These are phyloP conservation scores for Ephestia elutella DNA, from an alignment of 1,140 invertebrate species.

Conservation along the genomic window DNA sequence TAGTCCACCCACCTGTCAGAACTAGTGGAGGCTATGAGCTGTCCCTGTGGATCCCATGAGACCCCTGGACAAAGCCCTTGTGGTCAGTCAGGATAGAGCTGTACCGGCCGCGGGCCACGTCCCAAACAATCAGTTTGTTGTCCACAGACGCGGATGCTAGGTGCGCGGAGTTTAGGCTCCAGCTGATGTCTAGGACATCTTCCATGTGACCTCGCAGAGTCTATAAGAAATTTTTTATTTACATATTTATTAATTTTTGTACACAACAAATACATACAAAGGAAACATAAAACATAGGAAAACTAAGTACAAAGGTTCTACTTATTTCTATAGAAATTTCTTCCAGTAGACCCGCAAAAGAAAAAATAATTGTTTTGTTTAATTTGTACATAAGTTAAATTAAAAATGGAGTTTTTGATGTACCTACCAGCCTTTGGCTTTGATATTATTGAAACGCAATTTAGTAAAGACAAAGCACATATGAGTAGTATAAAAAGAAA, in stretches of 20 bases:
- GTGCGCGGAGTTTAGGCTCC: slow-evolving; percentile 87
- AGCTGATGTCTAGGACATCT: slow-evolving; percentile 94
- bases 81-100: slow-evolving; percentile 86
- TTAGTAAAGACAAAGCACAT: no score
- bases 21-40: slow-evolving; percentile 85
- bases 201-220: slow-evolving; percentile 92
- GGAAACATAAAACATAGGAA: not conserved
- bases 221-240: no score
- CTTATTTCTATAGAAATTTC: no score
- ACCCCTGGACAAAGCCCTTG: slow-evolving; percentile 98
- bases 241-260: not conserved
- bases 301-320: not conserved
- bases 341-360: no score
- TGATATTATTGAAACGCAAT: no score
- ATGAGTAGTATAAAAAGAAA: no score
- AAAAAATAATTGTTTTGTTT: no score
- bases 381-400: no score
- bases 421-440: no score
- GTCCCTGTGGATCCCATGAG: slow-evolving; percentile 89
- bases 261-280: not conserved
- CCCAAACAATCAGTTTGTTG: slow-evolving; percentile 95
- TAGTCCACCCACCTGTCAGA: slow-evolving; percentile 89
- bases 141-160: slow-evolving; percentile 96
- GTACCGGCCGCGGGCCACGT: slow-evolving; percentile 85
- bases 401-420: no score